Base-by-base conservation (phyloP, 2,888 invertebrate genomes). In the Digitonthophagus gazella region DNA sequence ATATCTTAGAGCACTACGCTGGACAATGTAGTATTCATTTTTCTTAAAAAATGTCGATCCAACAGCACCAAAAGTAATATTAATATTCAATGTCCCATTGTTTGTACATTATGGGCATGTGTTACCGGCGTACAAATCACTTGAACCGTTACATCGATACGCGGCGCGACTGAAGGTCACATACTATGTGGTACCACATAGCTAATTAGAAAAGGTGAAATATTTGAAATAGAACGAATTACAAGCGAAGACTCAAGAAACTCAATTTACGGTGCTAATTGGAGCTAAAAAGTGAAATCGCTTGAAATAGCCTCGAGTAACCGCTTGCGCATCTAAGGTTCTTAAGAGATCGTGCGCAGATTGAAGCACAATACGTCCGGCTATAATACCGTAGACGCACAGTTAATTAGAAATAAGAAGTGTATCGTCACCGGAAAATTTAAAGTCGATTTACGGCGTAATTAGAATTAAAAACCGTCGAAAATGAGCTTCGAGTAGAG, bases 401-500 rank as follows among this genome's bases (percentile, higher is more conserved):
- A 44, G 3, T 44, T 44, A 44, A 44, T 44, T 44, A 44, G 28
- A 44, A 44, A 22, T 22, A 6, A 22, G 6, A 6, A 22, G 22
- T 22, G 22, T 22, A 22, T 22, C 11, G n/a, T n/a, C n/a, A n/a
- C n/a, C n/a, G 6, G 28, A 44, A 44, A 44, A 11, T 44, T 44
- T 44, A 44, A 44, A 44, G 8, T 44, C 28, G 11, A 44, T 44
- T 44, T 44, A 44, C 28, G 28, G 28, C 11, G 11, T 44, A 44
- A 44, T 44, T 44, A 44, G 8, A 44, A 44, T 44, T 44, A 44
- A 44, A 44, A 44, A 44, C 11, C 28, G 6, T 61, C 15, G 61
- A 61, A 61, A 19, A 61, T 61, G 20, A 61, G 16, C 20, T 61
- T n/a, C 18, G 19, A 19, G 61, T 14, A 61, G 16, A 16, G 14